A percentile compares a stretch with the other conserved stretches of the same genome.
phyloP scores from a whole-genome alignment of 2,113 vertebrate species.

The Anarrhichthys ocellatus region DNA sequence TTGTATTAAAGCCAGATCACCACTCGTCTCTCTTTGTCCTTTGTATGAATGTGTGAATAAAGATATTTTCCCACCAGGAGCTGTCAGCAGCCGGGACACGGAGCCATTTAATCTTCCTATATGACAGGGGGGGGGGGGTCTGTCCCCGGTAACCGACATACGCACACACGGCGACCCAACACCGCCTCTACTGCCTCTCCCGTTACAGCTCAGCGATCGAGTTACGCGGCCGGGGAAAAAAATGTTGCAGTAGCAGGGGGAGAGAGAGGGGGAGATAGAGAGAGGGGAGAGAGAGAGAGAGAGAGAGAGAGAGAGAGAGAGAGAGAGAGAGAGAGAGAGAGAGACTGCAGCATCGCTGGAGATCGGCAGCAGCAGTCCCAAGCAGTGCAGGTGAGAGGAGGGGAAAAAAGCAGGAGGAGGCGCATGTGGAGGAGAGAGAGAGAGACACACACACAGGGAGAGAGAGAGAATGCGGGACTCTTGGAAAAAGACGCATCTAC shows the following conservation, averaged over 20 bases:
- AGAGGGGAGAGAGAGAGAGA: slow-evolving; percentile 70
- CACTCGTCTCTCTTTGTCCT: slow-evolving; percentile 55
- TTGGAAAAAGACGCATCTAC: slow-evolving; percentile 84
- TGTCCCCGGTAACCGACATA: slow-evolving; percentile 63
- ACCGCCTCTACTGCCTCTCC: slow-evolving; percentile 78
- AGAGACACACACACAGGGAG: slow-evolving; percentile 81
- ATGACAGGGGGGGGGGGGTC: slow-evolving; percentile 69
- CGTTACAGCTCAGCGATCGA: slow-evolving; percentile 91
- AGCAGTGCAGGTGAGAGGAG: slow-evolving; percentile 92
- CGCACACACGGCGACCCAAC: slow-evolving; percentile 64
- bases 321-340: slow-evolving; percentile 80
- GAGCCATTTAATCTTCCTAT: slow-evolving; percentile 77
- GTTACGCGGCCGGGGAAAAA: slow-evolving; percentile 80
- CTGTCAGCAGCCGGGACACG: slow-evolving; percentile 74
- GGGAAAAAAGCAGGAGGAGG: slow-evolving; percentile 75
- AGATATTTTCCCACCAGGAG: slow-evolving; percentile 72
- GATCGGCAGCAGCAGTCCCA: slow-evolving; percentile 86
- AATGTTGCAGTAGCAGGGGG: slow-evolving; percentile 84
- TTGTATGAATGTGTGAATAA: slow-evolving; percentile 76
- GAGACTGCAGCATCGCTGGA: slow-evolving; percentile 94
- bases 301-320: slow-evolving; percentile 60
- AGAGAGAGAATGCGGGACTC: slow-evolving; percentile 92
- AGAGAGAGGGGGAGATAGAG: slow-evolving; percentile 62
- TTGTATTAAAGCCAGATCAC: slow-evolving; percentile 62
- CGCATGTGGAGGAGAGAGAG: slow-evolving; percentile 71